Evolutionary conservation across 1,140 invertebrate genomes (phyloP).

Genomic region (Lutraria rhynchaena): DNA sequence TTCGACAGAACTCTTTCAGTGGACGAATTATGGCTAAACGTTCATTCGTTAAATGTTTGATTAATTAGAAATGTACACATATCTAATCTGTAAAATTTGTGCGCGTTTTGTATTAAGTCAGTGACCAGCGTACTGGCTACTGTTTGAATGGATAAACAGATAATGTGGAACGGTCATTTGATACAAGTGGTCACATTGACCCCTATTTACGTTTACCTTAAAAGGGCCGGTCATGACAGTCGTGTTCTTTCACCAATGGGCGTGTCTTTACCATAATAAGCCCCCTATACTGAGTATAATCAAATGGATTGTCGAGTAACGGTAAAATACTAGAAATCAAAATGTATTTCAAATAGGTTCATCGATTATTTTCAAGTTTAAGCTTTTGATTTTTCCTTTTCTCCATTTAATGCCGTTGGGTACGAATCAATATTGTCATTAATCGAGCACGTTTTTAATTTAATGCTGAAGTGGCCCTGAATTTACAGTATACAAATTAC

Average conservation of each 20-base stretch:
- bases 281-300: too few relatives aligned
- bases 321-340: too few relatives aligned
- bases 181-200: constrained; percentile 21
- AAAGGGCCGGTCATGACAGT: constrained; percentile 1
- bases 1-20: background rate
- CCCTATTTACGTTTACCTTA: constrained; percentile 24
- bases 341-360: too few relatives aligned
- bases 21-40: background rate
- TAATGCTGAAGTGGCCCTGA: too few relatives aligned
- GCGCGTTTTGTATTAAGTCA: background rate
- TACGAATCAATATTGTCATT: too few relatives aligned
- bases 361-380: too few relatives aligned
- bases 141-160: background rate
- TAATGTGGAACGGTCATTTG: background rate
- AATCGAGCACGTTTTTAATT: too few relatives aligned
- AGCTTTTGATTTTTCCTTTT: too few relatives aligned
- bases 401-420: too few relatives aligned
- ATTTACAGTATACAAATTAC: too few relatives aligned
- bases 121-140: background rate
- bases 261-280: constrained; percentile 9
- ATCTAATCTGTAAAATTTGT: constrained; percentile 11
- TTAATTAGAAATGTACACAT: constrained; percentile 38
- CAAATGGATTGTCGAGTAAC: too few relatives aligned
- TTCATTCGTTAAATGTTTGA: constrained; percentile 23
- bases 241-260: background rate